A percentile compares a stretch with the other conserved stretches of the same genome.
Conservation (phyloP, 2,113 vertebrate genomes). For the Strigops habroptila region DNA sequence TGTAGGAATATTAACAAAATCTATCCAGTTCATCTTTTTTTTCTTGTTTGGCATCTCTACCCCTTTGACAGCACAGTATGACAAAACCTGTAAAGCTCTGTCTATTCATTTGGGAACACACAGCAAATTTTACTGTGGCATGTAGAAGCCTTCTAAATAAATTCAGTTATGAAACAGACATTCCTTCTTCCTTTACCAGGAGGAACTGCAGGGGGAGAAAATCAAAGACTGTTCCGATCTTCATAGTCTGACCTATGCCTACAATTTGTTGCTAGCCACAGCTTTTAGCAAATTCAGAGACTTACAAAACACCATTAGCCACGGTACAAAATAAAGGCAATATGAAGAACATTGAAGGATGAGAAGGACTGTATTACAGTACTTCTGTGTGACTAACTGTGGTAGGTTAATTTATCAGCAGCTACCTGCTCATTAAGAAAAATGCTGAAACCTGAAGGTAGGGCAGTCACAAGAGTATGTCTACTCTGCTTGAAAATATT, state of each 20-base stretch:
- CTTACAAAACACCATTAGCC: background rate
- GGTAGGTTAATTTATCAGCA: background rate
- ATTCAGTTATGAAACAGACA: background rate
- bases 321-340: background rate
- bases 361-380: background rate
- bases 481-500: background rate
- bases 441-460: background rate
- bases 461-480: background rate
- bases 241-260: background rate
- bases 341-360: background rate
- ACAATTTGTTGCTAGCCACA: background rate
- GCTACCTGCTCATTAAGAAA: background rate
- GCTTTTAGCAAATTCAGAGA: background rate
- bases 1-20: background rate
- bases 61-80: background rate
- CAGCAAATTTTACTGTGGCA: background rate
- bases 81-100: background rate
- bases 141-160: background rate
- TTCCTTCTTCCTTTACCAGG: background rate
- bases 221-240: background rate
- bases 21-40: background rate
- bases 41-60: background rate
- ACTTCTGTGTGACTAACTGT: background rate
- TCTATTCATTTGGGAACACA: background rate
- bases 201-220: background rate